phyloP scores from a whole-genome alignment of 2,113 vertebrate species.

The human (Homo sapiens) region DNA sequence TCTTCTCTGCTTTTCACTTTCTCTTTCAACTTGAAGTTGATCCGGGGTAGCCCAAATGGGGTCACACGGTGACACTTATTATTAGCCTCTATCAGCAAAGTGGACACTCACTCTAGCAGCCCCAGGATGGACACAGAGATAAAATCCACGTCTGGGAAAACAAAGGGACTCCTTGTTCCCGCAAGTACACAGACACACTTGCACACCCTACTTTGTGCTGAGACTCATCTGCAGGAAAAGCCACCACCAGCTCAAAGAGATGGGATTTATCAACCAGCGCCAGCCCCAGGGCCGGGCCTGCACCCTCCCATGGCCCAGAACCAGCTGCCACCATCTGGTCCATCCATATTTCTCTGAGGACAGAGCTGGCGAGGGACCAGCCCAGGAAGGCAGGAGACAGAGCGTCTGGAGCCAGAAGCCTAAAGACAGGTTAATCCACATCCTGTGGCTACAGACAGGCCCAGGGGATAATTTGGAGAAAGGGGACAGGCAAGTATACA shows the following conservation, averaged over 20 bases:
- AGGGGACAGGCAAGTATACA: neutral
- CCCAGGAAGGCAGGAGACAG: neutral
- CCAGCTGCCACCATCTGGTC: neutral
- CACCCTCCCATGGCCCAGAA: neutral
- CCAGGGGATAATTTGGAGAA: neutral
- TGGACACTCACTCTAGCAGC: neutral
- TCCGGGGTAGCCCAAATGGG: neutral
- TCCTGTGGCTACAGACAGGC: neutral
- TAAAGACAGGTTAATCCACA: neutral
- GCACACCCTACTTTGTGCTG: neutral
- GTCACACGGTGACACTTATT: neutral
- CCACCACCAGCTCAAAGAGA: neutral
- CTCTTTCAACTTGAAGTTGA: neutral
- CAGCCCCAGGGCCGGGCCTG: neutral
- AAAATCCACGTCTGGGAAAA: too few relatives aligned
- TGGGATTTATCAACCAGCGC: neutral
- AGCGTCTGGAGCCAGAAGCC: neutral
- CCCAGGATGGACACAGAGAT: neutral
- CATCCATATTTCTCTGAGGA: neutral
- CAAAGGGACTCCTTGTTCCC: neutral
- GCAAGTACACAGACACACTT: rapidly evolving
- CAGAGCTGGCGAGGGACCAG: neutral
- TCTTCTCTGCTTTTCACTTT: neutral
- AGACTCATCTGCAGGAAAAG: neutral
- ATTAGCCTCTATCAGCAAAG: neutral